Percentiles rank a stretch among this genome's conserved stretches.
These are phyloP conservation scores for Jacana jacana DNA, from an alignment of 2,113 vertebrate species.

Conservation along the genomic window DNA sequence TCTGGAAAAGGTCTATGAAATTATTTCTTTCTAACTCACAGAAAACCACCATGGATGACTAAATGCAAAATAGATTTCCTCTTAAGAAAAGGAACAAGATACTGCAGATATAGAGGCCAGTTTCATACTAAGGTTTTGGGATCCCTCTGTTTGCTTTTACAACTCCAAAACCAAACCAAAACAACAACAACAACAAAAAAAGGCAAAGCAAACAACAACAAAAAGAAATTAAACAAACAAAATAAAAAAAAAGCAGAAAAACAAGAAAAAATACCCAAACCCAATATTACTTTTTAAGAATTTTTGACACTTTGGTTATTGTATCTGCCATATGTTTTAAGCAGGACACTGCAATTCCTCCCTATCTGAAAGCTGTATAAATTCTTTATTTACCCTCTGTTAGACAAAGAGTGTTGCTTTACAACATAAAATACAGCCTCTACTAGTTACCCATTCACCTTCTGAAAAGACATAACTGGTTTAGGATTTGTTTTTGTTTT, in stretches of 20 bases:
- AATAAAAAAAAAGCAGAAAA: not conserved
- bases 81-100: not conserved
- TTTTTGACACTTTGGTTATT: not conserved
- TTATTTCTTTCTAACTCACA: not conserved
- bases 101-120: not conserved
- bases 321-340: not conserved
- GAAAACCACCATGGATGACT: not conserved
- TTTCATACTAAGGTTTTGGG: not conserved
- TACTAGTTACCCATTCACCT: not conserved
- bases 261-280: not conserved
- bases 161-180: not conserved
- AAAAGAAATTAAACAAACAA: not conserved
- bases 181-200: rapidly evolving
- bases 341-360: not conserved
- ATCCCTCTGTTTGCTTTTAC: not conserved
- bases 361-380: not conserved
- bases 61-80: not conserved
- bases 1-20: not conserved
- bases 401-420: not conserved
- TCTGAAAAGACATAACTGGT: not conserved
- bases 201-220: rapidly evolving
- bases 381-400: not conserved
- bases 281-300: not conserved
- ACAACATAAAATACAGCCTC: not conserved
- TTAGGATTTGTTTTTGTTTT: not conserved